Evolutionary conservation across 2,113 vertebrate species (phyloP).

Genomic region (Platanista minor): DNA sequence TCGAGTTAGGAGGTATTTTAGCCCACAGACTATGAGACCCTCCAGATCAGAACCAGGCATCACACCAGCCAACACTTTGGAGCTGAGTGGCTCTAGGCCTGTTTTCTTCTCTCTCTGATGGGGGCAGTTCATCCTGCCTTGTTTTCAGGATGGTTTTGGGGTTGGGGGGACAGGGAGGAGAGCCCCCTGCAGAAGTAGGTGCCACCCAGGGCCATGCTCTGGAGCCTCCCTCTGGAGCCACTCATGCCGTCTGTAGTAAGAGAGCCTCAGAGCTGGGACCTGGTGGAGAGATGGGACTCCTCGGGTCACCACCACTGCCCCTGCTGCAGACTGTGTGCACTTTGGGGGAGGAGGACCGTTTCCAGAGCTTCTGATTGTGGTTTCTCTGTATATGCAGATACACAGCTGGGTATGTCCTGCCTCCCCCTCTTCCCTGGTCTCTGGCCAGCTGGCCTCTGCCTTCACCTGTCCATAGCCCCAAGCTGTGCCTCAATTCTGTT

Average conservation of each 20-base stretch:
- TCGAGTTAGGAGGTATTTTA: not conserved
- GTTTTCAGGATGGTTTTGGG: not conserved
- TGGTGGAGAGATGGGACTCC: not conserved
- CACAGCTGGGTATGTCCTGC: not conserved
- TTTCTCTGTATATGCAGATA: not conserved
- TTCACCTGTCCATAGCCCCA: not conserved
- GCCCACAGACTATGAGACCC: not conserved
- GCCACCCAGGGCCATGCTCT: not conserved
- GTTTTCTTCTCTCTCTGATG: not conserved
- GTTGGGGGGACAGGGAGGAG: not conserved
- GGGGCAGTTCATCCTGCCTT: not conserved
- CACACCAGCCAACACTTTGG: not conserved
- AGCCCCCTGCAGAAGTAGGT: not conserved
- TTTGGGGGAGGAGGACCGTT: not conserved
- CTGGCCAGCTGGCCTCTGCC: not conserved
- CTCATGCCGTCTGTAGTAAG: not conserved
- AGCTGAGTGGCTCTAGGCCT: not conserved
- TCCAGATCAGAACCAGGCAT: not conserved
- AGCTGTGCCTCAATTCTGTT: not conserved
- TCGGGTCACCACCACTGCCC: not conserved
- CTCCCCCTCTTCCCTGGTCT: not conserved
- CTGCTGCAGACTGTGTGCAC: not conserved
- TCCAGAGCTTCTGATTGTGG: not conserved
- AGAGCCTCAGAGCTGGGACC: not conserved
- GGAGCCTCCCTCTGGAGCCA: not conserved